Conservation (phyloP, 2,797 vertebrate genomes). For the Epinephelus coioides region DNA sequence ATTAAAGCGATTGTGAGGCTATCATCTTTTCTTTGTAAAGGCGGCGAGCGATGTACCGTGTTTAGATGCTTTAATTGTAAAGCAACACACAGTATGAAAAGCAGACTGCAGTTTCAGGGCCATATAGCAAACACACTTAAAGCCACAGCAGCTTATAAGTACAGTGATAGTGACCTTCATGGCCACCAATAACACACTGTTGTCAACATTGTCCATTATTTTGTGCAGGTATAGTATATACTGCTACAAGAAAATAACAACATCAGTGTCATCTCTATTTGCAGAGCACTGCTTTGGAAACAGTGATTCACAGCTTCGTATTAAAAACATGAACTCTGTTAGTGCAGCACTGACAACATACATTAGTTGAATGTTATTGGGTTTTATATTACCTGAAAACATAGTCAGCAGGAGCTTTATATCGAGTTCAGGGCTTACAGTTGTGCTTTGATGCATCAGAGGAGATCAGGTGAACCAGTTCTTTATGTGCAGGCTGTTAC, state of each 20-base stretch:
- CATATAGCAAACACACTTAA: neutral
- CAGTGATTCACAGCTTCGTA: neutral
- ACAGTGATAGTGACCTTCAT: neutral
- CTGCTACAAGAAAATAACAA: neutral
- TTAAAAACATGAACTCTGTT: no score
- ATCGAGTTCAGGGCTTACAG: no score
- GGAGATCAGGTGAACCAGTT: no score
- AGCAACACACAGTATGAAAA: no score
- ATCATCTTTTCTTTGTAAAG: neutral
- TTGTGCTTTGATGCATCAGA: neutral
- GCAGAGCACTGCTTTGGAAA: neutral
- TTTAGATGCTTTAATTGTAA: neutral
- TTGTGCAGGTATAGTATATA: neutral
- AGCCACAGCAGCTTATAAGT: neutral
- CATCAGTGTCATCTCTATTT: neutral
- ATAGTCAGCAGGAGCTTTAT: no score
- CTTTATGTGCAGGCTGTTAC: neutral
- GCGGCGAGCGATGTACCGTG: neutral
- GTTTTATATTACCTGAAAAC: no score
- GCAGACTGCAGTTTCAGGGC: neutral
- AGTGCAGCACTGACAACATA: no score
- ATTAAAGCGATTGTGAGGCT: neutral
- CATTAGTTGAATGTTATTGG: no score
- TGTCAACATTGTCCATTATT: neutral
- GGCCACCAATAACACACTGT: neutral